A percentile compares a stretch with the other conserved stretches of the same genome.
Evolutionary conservation across 2,113 vertebrate species (phyloP).

Genomic region (Sialia sialis): DNA sequence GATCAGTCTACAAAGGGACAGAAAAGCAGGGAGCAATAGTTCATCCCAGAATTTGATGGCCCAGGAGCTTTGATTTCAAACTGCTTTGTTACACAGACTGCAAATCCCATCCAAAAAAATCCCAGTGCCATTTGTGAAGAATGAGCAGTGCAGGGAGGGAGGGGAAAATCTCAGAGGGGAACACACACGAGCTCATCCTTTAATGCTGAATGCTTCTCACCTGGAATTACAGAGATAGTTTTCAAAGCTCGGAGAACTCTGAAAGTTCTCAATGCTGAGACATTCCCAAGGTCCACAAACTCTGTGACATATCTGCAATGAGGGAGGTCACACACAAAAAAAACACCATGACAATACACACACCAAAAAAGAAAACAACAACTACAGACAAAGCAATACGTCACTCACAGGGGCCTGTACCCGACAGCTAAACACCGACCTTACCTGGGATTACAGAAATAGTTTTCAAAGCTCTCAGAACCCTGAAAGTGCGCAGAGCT

Average conservation of each 20-base stretch:
- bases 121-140: conserved; percentile 77
- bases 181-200: conserved; percentile 25
- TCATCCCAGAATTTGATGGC: neutral
- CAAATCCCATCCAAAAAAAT: conserved; percentile 89
- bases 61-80: neutral
- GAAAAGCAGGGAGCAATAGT: rapidly evolving
- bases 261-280: conserved; percentile 99
- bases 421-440: conserved; percentile 95
- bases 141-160: conserved; percentile 4
- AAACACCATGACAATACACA: conserved; percentile 93
- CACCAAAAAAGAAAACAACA: conserved; percentile 75
- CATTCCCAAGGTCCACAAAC: conserved; percentile 99
- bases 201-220: conserved; percentile 89
- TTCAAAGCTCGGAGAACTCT: conserved; percentile 99
- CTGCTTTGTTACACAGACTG: conserved; percentile 71
- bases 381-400: conserved; percentile 86
- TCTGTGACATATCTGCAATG: conserved; percentile 99
- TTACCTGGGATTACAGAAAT: conserved; percentile 99
- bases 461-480: conserved; percentile 99
- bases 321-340: conserved; percentile 96
- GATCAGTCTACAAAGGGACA: neutral
- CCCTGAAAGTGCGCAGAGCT: conserved; percentile 98
- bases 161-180: neutral
- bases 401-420: conserved; percentile 89
- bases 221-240: conserved; percentile 99